Base-by-base conservation (phyloP, 1,140 invertebrate species). In the Drosophila funebris region DNA sequence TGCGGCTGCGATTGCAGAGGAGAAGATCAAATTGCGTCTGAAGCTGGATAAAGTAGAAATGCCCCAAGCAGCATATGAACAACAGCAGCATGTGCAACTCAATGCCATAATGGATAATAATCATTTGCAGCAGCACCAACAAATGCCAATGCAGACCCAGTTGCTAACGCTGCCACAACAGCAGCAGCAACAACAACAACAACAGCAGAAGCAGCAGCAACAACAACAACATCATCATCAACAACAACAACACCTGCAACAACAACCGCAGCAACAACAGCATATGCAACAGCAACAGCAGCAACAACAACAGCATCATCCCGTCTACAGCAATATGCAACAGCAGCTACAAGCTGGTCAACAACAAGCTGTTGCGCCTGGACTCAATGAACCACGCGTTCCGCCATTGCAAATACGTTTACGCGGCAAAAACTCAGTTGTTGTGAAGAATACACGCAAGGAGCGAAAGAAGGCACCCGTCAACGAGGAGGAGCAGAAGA, bases 331-430 rank as follows among this genome's bases (percentile, higher is more conserved):
- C 16, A 89, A 71, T 56, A 74, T 75, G 76, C 76, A 75, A 50
- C 77, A 63, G 18, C 72, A 58, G 14, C 92, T 92, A 31, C 82
- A 76, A 56, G 46, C 39, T 20, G 64, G 56, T 2, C 69, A 58
- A 11, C 62, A 72, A n/a, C 61, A 64, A 50, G 24, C 27, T 27
- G 22, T n/a, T 54, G 37, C 48, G 5, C 16, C 39, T n/a, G 90
- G 92, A 1, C 93, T 93, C 1, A 95, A 95, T 63, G 96, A 97
- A 80, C 95, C 96, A 1, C 93, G 96, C 62, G 97, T 98, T 14
- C 97, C 97, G 18, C 97, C 97, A 1, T 92, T 98, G 80, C 97
- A 98, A 89, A 98, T 98, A 79, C 97, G 96, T 52, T 92, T 98
- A 46, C 93, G 96, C 69, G 97, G 97, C 6, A 93, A 96, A 43